Evolutionary conservation across 2,888 invertebrate species (phyloP).

Genomic region (Coenonympha glycerion): DNA sequence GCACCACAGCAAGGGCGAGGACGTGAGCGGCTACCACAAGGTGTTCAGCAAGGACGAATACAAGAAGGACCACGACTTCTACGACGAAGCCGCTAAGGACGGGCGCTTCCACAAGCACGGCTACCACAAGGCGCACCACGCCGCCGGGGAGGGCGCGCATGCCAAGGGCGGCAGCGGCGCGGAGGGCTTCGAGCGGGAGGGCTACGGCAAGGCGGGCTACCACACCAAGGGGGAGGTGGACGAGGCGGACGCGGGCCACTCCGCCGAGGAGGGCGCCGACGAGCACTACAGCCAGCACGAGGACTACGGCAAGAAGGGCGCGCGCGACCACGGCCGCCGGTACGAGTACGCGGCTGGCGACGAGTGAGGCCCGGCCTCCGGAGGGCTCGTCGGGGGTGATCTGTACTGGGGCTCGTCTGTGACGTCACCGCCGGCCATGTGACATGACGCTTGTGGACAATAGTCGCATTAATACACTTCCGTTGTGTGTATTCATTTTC

Average conservation of each 20-base stretch:
- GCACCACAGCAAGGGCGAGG: conserved; percentile 81
- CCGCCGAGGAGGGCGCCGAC: conserved; percentile 74
- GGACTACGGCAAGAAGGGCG: conserved; percentile 74
- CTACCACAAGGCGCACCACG: conserved; percentile 71
- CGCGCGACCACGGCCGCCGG: conserved; percentile 61
- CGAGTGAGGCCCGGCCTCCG: conserved; percentile 23
- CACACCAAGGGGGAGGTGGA: conserved; percentile 75
- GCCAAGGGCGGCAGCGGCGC: conserved; percentile 75
- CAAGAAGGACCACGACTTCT: conserved; percentile 85
- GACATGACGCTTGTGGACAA: too few relatives aligned
- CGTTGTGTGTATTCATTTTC: too few relatives aligned
- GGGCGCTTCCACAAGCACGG: conserved; percentile 81
- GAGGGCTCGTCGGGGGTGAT: too few relatives aligned
- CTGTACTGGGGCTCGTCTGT: too few relatives aligned
- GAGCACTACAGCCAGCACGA: conserved; percentile 72
- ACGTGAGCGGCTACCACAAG: conserved; percentile 82
- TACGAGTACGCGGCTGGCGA: conserved; percentile 60
- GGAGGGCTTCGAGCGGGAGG: conserved; percentile 67
- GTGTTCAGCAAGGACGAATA: conserved; percentile 85
- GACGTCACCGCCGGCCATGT: too few relatives aligned
- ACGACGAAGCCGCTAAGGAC: conserved; percentile 81
- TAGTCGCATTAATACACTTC: too few relatives aligned
- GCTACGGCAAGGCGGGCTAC: conserved; percentile 74
- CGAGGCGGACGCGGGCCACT: conserved; percentile 72
- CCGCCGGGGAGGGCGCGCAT: conserved; percentile 72